These are phyloP conservation scores for Helleia helle DNA, from an alignment of 2,888 invertebrate genomes.

Conservation along the genomic window DNA sequence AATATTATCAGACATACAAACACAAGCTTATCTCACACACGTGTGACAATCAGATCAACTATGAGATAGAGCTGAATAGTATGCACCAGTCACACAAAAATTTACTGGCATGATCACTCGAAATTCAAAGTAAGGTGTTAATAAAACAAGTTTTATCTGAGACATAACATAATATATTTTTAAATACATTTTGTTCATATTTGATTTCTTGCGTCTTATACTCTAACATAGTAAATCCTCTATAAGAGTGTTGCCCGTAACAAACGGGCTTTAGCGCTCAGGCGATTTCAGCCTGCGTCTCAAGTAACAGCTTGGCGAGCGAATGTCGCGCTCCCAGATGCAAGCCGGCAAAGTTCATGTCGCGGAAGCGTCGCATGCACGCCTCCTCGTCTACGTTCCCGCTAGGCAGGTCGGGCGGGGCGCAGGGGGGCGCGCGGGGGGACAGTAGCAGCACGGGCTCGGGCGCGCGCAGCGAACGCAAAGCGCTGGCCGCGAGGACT, in stretches of 20 bases:
- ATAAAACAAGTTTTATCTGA: no score
- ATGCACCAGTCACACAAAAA: no score
- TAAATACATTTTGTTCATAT: neutral
- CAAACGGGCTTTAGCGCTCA: neutral
- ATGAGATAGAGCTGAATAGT: no score
- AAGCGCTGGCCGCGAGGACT: constrained; percentile 30
- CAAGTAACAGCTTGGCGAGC: constrained; percentile 73
- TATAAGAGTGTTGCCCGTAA: no score
- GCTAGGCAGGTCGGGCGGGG: constrained; percentile 50
- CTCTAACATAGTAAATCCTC: neutral
- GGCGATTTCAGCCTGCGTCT: constrained; percentile 46
- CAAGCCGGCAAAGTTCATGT: constrained; percentile 25
- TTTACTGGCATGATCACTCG: no score
- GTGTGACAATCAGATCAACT: no score
- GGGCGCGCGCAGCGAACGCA: constrained; percentile 31
- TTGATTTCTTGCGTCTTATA: neutral
- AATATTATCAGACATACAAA: no score
- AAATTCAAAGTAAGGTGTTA: no score
- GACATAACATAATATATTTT: neutral
- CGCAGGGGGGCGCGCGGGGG: constrained; percentile 26
- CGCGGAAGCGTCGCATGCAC: constrained; percentile 26
- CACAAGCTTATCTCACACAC: no score
- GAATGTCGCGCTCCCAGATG: constrained; percentile 63
- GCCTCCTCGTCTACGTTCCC: constrained; percentile 5
- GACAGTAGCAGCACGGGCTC: constrained; percentile 29